Base-by-base conservation (phyloP, 2,113 vertebrate species). In the Tenrec ecaudatus region DNA sequence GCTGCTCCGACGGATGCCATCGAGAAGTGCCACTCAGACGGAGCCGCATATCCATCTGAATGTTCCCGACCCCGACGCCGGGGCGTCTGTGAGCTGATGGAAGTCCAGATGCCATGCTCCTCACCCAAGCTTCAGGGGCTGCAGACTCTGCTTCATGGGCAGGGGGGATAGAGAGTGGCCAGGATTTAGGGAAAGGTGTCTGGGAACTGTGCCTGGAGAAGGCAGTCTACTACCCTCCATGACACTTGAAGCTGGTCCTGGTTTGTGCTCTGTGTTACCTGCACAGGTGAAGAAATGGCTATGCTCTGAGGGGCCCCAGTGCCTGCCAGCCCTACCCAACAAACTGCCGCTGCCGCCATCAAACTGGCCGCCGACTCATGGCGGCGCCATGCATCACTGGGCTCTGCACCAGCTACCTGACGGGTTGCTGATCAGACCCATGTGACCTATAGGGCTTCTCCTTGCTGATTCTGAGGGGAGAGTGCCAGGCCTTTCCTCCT, bases 1-100 rank as follows among this genome's bases (percentile, higher is more conserved):
- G 91, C 78, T 22, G 73, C 8, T 60, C 89, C 80, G 78, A 92
- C 91, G 92, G 87, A 79, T 6, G 81, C 84, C 66, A 71, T 66
- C 62, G 82, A 47, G 68, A 53, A 38, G 57, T 0, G 0, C 43
- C 81, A 73, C n/a, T 0, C 2, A 11, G 69, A 79, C n/a, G 77
- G 60, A 82, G n/a, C 66, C 60, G 64, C 60, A 14, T 10, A 10
- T 10, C 47, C 47, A 53, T 14, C 47, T 53, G 47, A 53, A 10
- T 53, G 47, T 10, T 10, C 47, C 60, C 23, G 11, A 10, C 47
- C 47, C 47, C 47, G 47, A 10, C 47, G 47, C 47, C 47, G 9
- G 47, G 47, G 47, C 11, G 9, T 53, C 47, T 53, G 40, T 40
- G 47, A 53, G 47, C 47, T 53, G 47, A 53, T 53, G 47, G 47